These are phyloP conservation scores for Phalacrocorax pelagicus DNA, from an alignment of 2,113 vertebrate genomes.

Conservation along the genomic window DNA sequence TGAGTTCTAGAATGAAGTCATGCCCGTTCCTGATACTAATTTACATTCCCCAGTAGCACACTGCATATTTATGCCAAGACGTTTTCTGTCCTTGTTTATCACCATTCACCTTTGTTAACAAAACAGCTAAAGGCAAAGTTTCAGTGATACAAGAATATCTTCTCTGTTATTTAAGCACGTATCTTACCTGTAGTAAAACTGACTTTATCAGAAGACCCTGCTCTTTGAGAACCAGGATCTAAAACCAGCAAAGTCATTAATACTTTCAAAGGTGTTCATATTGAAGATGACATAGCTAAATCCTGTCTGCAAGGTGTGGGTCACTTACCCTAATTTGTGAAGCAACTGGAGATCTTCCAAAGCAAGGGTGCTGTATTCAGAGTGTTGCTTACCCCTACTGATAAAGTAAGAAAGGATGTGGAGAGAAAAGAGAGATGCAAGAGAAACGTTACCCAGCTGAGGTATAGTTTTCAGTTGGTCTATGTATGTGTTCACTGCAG, in stretches of 20 bases:
- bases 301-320: neutral
- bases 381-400: neutral
- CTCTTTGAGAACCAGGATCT: neutral
- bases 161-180: neutral
- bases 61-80: neutral
- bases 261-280: neutral
- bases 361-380: neutral
- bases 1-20: neutral
- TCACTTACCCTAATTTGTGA: constrained; percentile 47
- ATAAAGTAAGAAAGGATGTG: neutral
- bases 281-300: neutral
- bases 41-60: neutral
- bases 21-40: neutral
- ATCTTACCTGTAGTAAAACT: neutral
- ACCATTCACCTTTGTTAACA: neutral
- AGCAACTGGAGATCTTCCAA: neutral
- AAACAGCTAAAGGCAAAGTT: neutral
- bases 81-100: neutral
- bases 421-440: neutral
- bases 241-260: neutral
- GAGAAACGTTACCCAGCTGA: neutral
- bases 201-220: neutral
- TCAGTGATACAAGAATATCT: neutral
- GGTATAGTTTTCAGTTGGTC: neutral
- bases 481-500: neutral